Percentiles rank a stretch among this genome's conserved stretches.
These are phyloP conservation scores for Drosophila hawaiiensis DNA, from an alignment of 2,888 invertebrate genomes.

Conservation along the genomic window DNA sequence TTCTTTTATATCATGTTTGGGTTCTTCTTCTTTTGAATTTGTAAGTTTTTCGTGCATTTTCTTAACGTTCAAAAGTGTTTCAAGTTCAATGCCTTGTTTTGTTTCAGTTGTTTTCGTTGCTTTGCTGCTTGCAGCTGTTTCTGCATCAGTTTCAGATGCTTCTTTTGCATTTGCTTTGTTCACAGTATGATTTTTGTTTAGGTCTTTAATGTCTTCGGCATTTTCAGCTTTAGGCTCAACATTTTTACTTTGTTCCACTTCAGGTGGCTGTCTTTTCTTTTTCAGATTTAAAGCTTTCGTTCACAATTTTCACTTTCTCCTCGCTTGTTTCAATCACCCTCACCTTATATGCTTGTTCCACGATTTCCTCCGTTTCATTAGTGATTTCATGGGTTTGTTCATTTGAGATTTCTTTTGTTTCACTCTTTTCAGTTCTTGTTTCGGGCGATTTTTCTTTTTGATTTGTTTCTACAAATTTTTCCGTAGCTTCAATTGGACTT, in stretches of 20 bases:
- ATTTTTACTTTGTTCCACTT: constrained; percentile 5
- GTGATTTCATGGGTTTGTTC: constrained; percentile 23
- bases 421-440: constrained; percentile 4
- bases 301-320: constrained; percentile 12
- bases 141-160: background rate
- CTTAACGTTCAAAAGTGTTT: background rate
- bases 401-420: constrained; percentile 44
- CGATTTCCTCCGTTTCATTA: constrained; percentile 3
- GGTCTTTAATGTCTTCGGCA: background rate
- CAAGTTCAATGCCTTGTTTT: background rate
- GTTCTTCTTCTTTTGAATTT: background rate
- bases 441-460: background rate
- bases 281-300: constrained; percentile 9
- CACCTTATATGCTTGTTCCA: constrained; percentile 23
- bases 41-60: background rate
- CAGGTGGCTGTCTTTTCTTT: background rate
- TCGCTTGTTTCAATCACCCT: constrained; percentile 36
- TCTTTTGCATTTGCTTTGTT: constrained; percentile 1
- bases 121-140: background rate
- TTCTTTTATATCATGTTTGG: background rate
- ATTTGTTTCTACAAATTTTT: background rate
- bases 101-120: background rate
- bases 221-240: constrained; percentile 1
- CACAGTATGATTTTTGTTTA: background rate
- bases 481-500: constrained; percentile 4